phyloP scores from a whole-genome alignment of 2,888 invertebrate species.

The Hypsopygia costalis region DNA sequence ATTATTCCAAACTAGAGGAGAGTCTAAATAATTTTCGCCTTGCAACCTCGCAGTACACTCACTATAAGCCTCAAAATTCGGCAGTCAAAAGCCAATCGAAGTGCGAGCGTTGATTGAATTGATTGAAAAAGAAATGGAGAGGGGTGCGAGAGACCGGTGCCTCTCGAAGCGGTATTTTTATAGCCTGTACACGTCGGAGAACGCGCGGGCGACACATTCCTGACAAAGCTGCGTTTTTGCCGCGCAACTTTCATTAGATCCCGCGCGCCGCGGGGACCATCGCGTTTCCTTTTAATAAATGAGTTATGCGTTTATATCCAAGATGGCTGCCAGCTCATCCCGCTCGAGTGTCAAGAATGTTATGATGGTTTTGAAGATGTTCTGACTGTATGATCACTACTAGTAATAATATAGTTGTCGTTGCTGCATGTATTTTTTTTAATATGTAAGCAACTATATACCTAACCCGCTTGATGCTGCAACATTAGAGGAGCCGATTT shows the following conservation, averaged over 20 bases:
- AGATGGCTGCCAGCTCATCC: slow-evolving; percentile 57
- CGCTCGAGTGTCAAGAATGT: slow-evolving; percentile 59
- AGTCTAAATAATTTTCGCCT: too few relatives aligned
- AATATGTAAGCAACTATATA: too few relatives aligned
- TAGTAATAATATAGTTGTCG: too few relatives aligned
- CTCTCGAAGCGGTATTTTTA: slow-evolving; percentile 70
- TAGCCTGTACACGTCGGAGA: slow-evolving; percentile 72
- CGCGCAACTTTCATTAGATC: slow-evolving; percentile 74
- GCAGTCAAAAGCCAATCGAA: slow-evolving; percentile 59
- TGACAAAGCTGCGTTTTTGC: slow-evolving; percentile 72
- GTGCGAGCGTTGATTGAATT: slow-evolving; percentile 69
- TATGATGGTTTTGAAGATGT: slow-evolving; percentile 34
- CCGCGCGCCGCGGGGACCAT: slow-evolving; percentile 60
- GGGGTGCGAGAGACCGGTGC: slow-evolving; percentile 45
- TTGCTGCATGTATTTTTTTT: too few relatives aligned
- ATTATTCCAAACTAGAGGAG: too few relatives aligned
- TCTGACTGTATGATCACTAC: slow-evolving; percentile 13
- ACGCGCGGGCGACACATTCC: slow-evolving; percentile 77
- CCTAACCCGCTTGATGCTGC: too few relatives aligned
- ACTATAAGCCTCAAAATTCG: slow-evolving; percentile 46
- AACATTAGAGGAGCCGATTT: too few relatives aligned
- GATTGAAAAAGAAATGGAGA: slow-evolving; percentile 71
- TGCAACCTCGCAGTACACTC: too few relatives aligned
- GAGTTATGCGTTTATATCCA: slow-evolving; percentile 74
- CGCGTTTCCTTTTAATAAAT: slow-evolving; percentile 74